Evolutionary conservation across 2,797 vertebrate genomes (phyloP).

Genomic region (Poeciliopsis presidionis): DNA sequence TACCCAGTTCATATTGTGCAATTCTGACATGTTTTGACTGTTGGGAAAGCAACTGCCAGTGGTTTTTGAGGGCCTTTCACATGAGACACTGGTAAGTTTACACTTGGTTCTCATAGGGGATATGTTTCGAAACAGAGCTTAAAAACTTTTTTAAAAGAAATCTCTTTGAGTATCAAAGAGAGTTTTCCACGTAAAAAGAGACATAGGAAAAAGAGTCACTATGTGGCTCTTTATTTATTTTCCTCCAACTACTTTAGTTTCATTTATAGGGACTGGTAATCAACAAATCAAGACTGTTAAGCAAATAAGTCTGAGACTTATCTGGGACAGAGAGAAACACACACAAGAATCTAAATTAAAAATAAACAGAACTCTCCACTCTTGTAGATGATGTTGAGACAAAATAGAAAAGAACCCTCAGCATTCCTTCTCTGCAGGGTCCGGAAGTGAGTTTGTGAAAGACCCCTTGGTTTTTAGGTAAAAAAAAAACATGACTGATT

Average conservation of each 20-base stretch:
- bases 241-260: constrained; percentile 4
- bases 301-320: constrained; percentile 8
- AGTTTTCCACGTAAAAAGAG: too few relatives aligned
- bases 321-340: constrained; percentile 20
- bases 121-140: constrained; percentile 7
- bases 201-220: too few relatives aligned
- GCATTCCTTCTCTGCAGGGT: constrained; percentile 60
- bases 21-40: neutral
- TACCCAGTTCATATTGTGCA: neutral
- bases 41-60: constrained; percentile 2
- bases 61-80: neutral
- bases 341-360: constrained; percentile 45
- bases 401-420: constrained; percentile 43
- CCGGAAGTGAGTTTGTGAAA: constrained; percentile 56
- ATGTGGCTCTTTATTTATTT: constrained; percentile 15
- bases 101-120: neutral
- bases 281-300: constrained; percentile 16
- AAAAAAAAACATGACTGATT: constrained; percentile 45
- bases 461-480: constrained; percentile 41
- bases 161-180: constrained; percentile 11
- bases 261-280: constrained; percentile 15
- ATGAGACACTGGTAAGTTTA: neutral
- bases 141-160: constrained; percentile 5
- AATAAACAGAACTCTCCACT: constrained; percentile 42
- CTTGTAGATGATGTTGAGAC: constrained; percentile 15